phyloP scores from a whole-genome alignment of 2,797 vertebrate species.

The Argyrosomus regius region DNA sequence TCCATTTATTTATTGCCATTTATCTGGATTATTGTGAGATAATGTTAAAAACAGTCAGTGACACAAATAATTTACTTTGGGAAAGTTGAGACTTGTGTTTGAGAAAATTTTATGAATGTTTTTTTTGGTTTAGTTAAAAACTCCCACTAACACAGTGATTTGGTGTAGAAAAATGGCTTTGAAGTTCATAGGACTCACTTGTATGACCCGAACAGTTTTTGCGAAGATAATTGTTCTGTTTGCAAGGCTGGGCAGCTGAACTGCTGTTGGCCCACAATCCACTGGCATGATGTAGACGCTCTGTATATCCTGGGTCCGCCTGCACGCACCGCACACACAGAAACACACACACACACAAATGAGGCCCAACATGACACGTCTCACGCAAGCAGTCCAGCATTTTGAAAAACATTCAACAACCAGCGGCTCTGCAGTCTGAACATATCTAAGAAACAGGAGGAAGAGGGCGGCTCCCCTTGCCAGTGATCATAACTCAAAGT shows the following conservation, averaged over 20 bases:
- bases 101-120: not conserved
- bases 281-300: conserved; percentile 85
- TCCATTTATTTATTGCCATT: not conserved
- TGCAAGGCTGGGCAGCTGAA: conserved; percentile 84
- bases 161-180: not conserved
- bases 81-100: not conserved
- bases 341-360: conserved; percentile 67
- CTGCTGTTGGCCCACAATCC: conserved; percentile 84
- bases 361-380: conserved; percentile 89
- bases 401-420: conserved; percentile 51
- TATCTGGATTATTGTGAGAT: not conserved
- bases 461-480: conserved; percentile 35
- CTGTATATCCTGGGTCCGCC: conserved; percentile 84
- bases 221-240: conserved; percentile 80
- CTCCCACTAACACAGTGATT: not conserved
- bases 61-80: not conserved
- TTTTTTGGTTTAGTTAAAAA: not conserved
- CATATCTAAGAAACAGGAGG: conserved; percentile 49
- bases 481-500: conserved; percentile 84
- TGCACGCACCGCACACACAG: conserved; percentile 85
- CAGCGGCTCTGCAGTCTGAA: conserved; percentile 38
- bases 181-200: conserved; percentile 86
- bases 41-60: conserved; percentile 2
- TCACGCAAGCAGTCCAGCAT: conserved; percentile 82
- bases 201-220: conserved; percentile 83